phyloP scores from a whole-genome alignment of 2,797 vertebrate species.

The Sebastes kiyomatsui region DNA sequence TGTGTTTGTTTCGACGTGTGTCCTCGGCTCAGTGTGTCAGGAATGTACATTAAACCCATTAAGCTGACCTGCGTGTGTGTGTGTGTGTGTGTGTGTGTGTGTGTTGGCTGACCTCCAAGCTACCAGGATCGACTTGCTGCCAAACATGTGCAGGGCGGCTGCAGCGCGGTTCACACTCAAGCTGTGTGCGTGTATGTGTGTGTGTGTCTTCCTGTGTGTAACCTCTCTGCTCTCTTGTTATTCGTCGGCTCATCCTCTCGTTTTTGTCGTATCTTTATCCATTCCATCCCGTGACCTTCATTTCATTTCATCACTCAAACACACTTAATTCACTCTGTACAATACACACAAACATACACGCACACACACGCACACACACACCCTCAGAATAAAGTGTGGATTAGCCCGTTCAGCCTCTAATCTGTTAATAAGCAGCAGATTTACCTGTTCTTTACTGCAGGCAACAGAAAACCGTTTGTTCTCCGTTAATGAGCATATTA shows the following conservation, averaged over 20 bases:
- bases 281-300: background rate
- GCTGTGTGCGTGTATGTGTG: background rate
- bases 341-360: background rate
- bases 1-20: no score
- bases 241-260: background rate
- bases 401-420: constrained; percentile 8
- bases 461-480: constrained; percentile 11
- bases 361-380: background rate
- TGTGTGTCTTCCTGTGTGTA: background rate
- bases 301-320: background rate
- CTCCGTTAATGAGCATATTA: background rate
- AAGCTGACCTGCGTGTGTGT: background rate
- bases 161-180: constrained; percentile 38
- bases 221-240: background rate
- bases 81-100: background rate
- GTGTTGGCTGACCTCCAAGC: constrained; percentile 46
- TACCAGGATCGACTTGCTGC: constrained; percentile 25
- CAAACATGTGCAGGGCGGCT: constrained; percentile 47
- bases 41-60: no score
- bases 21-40: no score
- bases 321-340: background rate
- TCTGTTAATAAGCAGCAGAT: constrained; percentile 24
- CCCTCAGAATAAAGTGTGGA: constrained; percentile 18
- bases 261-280: background rate
- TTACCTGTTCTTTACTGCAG: background rate